Conservation (phyloP, 1,140 invertebrate species). For the Hestina assimilis region DNA sequence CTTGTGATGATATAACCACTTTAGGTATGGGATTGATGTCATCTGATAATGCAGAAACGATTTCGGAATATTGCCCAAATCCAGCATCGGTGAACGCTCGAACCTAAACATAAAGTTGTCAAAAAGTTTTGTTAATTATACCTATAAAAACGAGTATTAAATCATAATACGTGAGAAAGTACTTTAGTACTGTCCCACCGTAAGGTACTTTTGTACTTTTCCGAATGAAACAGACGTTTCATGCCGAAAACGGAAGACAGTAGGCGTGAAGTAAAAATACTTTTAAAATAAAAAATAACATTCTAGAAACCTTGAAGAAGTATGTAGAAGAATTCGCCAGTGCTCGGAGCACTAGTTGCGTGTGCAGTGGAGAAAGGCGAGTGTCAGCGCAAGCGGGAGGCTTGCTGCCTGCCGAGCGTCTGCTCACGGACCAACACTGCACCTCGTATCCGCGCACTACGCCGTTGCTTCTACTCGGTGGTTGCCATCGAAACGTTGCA, state of each 20-base stretch:
- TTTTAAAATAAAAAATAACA: neutral
- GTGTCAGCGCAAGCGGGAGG: constrained; percentile 57
- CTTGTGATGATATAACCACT: constrained; percentile 85
- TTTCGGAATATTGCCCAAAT: constrained; percentile 82
- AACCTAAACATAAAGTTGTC: constrained; percentile 76
- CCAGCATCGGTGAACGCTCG: constrained; percentile 88
- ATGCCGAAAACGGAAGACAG: too few species aligned
- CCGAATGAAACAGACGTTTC: too few species aligned
- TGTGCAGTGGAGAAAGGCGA: constrained; percentile 52
- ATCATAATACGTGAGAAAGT: neutral
- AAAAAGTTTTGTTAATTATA: neutral
- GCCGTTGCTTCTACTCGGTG: constrained; percentile 85
- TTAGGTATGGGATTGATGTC: constrained; percentile 87
- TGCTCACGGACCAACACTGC: constrained; percentile 82
- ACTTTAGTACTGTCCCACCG: too few species aligned
- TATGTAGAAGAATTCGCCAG: constrained; percentile 83
- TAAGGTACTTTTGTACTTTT: too few species aligned
- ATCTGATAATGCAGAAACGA: constrained; percentile 81
- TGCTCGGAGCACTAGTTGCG: constrained; percentile 79
- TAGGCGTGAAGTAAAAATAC: too few species aligned
- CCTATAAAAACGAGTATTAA: neutral
- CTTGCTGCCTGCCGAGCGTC: constrained; percentile 71
- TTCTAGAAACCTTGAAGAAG: constrained; percentile 82
- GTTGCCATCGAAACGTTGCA: constrained; percentile 87
- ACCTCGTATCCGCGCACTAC: constrained; percentile 85